These are phyloP conservation scores for Montifringilla adamsi DNA, from an alignment of 2,113 vertebrate genomes.

Conservation along the genomic window DNA sequence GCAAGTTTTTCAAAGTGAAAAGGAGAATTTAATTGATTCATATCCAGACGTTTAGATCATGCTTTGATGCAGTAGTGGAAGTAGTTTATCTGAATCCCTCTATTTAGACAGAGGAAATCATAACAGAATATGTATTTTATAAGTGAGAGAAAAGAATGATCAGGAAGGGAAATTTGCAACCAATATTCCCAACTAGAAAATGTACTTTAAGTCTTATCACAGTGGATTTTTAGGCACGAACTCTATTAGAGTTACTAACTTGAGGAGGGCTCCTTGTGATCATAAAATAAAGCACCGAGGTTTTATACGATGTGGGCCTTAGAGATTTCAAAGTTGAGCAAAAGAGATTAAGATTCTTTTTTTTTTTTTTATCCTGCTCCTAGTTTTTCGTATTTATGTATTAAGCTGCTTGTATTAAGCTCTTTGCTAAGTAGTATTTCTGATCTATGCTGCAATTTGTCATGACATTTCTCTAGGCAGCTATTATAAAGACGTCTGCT, in stretches of 20 bases:
- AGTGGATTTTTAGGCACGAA: background rate
- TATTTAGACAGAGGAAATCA: background rate
- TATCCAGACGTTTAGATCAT: background rate
- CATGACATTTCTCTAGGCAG: conserved; percentile 60
- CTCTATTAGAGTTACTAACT: background rate
- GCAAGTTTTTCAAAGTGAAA: background rate
- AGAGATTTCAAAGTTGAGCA: conserved; percentile 62
- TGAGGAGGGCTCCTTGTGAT: background rate
- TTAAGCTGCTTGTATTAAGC: conserved; percentile 67
- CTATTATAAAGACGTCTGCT: conserved; percentile 59
- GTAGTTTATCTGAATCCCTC: background rate
- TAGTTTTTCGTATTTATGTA: conserved; percentile 56
- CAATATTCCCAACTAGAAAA: background rate
- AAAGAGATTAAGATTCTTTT: conserved; percentile 58
- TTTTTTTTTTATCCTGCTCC: conserved; percentile 36
- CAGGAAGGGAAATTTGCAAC: background rate
- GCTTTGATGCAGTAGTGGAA: background rate
- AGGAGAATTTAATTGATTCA: background rate
- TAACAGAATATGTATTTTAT: background rate
- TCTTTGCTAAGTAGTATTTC: conserved; percentile 53
- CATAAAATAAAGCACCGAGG: background rate
- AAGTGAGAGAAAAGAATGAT: background rate
- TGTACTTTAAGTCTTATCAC: background rate
- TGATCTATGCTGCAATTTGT: conserved; percentile 63
- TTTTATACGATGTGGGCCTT: conserved; percentile 29